These are phyloP conservation scores for Dicyrtomina minuta DNA, from an alignment of 2,888 invertebrate genomes.

Conservation along the genomic window DNA sequence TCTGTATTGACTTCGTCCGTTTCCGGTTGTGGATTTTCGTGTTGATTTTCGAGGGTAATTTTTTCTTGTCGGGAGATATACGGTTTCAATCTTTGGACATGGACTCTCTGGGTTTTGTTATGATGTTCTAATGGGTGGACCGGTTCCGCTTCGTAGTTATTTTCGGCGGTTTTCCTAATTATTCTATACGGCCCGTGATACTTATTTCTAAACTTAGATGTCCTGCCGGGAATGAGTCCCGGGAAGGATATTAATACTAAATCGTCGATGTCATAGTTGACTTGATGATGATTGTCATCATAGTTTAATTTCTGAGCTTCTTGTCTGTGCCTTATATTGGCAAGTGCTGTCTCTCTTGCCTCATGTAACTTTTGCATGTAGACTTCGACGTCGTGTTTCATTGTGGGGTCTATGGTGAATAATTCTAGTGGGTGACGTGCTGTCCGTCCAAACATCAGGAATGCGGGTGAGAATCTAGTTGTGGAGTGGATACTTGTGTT, in stretches of 20 bases:
- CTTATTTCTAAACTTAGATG: background rate
- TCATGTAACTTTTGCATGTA: background rate
- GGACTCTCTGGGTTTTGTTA: background rate
- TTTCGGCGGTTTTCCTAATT: background rate
- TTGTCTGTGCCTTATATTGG: background rate
- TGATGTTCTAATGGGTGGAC: background rate
- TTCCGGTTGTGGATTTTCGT: too few relatives aligned
- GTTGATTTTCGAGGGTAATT: too few relatives aligned
- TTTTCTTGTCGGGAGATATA: too few relatives aligned
- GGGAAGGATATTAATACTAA: background rate
- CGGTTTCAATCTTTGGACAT: background rate
- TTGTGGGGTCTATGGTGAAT: background rate
- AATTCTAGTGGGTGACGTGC: too few relatives aligned
- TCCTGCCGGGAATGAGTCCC: background rate
- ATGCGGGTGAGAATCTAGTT: too few relatives aligned
- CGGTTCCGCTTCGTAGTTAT: background rate
- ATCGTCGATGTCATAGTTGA: background rate
- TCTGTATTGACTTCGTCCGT: too few relatives aligned
- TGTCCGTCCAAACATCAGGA: too few relatives aligned
- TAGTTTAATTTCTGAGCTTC: background rate
- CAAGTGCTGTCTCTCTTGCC: background rate
- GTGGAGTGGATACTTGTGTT: too few relatives aligned
- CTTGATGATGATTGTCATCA: background rate
- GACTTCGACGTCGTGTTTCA: background rate
- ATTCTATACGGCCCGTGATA: background rate